These are phyloP conservation scores for Nomada fabriciana DNA, from an alignment of 2,888 invertebrate genomes.

Conservation along the genomic window DNA sequence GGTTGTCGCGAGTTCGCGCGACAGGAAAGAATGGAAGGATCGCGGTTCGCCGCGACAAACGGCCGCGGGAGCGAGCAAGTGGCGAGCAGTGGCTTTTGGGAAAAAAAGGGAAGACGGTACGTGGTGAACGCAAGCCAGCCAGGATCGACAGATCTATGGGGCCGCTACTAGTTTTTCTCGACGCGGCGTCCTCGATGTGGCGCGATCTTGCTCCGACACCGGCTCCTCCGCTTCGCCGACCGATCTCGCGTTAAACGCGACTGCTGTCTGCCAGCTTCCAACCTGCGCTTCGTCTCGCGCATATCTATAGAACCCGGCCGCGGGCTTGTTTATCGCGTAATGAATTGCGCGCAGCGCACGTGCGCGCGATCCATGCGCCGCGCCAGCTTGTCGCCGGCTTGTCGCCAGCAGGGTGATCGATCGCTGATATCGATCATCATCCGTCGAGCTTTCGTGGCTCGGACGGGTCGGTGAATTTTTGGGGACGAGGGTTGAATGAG, in stretches of 20 bases:
- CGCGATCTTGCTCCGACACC: conserved; percentile 70
- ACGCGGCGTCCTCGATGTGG: conserved; percentile 74
- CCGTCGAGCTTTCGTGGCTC: background rate
- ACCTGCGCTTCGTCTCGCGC: conserved; percentile 47
- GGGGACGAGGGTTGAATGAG: background rate
- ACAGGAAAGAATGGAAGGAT: conserved; percentile 46
- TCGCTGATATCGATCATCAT: conserved; percentile 19
- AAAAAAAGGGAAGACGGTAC: conserved; percentile 49
- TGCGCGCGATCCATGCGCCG: conserved; percentile 46
- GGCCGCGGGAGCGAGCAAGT: conserved; percentile 9
- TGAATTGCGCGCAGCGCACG: conserved; percentile 73
- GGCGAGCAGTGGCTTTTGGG: conserved; percentile 33
- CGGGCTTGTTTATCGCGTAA: conserved; percentile 75
- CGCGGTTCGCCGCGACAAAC: conserved; percentile 35
- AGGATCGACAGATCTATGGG: conserved; percentile 76
- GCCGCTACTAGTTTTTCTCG: conserved; percentile 81
- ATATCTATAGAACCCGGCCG: conserved; percentile 40
- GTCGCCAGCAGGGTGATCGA: conserved; percentile 57
- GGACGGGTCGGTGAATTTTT: background rate
- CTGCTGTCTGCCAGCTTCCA: conserved; percentile 53
- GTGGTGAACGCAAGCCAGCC: conserved; percentile 50
- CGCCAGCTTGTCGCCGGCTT: conserved; percentile 45
- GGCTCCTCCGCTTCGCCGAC: conserved; percentile 61
- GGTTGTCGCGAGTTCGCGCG: conserved; percentile 39
- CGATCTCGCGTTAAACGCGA: conserved; percentile 50